Evolutionary conservation across 2,888 invertebrate species (phyloP).

Genomic region (Mylabris sibirica): DNA sequence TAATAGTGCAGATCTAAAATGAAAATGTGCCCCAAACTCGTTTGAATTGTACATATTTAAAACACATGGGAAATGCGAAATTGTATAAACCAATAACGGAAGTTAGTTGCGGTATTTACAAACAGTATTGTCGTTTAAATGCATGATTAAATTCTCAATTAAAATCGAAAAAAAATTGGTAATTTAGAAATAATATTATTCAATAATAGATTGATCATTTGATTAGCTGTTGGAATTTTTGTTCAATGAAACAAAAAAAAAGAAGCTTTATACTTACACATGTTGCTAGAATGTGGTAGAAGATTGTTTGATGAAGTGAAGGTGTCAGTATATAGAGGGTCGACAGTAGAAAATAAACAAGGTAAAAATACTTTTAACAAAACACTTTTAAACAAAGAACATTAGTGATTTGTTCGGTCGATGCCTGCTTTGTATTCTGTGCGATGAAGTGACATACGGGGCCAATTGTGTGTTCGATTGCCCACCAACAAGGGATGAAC

Average conservation of each 20-base stretch:
- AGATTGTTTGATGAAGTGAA: slow-evolving; percentile 2
- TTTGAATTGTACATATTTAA: slow-evolving; percentile 36
- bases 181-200: slow-evolving; percentile 42
- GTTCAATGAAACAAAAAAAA: too few relatives aligned
- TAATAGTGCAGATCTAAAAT: slow-evolving; percentile 31
- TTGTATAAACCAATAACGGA: slow-evolving; percentile 33
- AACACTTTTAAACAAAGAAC: slow-evolving; percentile 52
- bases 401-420: slow-evolving; percentile 49
- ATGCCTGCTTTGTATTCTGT: slow-evolving; percentile 53
- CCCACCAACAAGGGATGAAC: slow-evolving; percentile 48
- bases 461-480: slow-evolving; percentile 55
- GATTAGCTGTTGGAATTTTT: too few relatives aligned
- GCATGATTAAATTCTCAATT: slow-evolving; percentile 41
- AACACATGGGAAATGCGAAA: slow-evolving; percentile 35
- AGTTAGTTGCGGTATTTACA: slow-evolving; percentile 34
- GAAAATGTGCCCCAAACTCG: slow-evolving; percentile 32
- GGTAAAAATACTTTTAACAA: slow-evolving; percentile 46
- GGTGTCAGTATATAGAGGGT: background rate
- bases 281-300: background rate
- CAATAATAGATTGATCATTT: too few relatives aligned
- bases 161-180: slow-evolving; percentile 39
- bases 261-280: background rate
- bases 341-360: slow-evolving; percentile 41
- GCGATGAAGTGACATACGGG: slow-evolving; percentile 54
- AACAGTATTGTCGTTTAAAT: slow-evolving; percentile 43